Percentiles rank a stretch among this genome's conserved stretches.
Evolutionary conservation across 1,140 invertebrate genomes (phyloP).

Genomic region (Heliothis virescens): DNA sequence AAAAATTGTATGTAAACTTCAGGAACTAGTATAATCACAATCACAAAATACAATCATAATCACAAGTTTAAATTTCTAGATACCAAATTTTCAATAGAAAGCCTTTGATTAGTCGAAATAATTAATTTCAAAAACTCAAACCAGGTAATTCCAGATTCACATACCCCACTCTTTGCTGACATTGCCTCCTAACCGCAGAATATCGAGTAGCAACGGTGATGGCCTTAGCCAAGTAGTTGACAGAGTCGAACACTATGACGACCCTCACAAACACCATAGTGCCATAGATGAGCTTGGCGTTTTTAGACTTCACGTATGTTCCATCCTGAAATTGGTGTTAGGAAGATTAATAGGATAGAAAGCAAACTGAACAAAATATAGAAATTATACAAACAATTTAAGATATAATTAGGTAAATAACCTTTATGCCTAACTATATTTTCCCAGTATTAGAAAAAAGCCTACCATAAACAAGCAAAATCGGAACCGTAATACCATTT

Average conservation of each 20-base stretch:
- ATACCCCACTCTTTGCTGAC: constrained; percentile 92
- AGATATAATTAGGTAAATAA: too few relatives aligned
- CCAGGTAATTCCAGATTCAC: constrained; percentile 60
- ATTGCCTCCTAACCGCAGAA: constrained; percentile 95
- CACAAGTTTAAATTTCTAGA: too few relatives aligned
- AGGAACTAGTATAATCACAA: too few relatives aligned
- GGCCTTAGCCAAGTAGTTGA: constrained; percentile 91
- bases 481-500: too few relatives aligned
- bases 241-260: constrained; percentile 90
- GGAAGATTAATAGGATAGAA: neutral
- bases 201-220: constrained; percentile 95
- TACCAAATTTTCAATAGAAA: neutral
- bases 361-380: neutral
- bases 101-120: neutral
- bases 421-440: too few relatives aligned
- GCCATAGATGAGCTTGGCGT: constrained; percentile 95
- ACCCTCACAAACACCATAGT: constrained; percentile 97
- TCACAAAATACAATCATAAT: too few relatives aligned
- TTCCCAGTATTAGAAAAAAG: too few relatives aligned
- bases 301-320: constrained; percentile 93
- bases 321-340: constrained; percentile 89
- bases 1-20: too few relatives aligned
- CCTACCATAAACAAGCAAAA: too few relatives aligned
- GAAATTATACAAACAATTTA: too few relatives aligned
- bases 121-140: neutral